Percentiles rank a stretch among this genome's conserved stretches.
Evolutionary conservation across 2,797 vertebrate genomes (phyloP).

Genomic region (Loriculus beryllinus): DNA sequence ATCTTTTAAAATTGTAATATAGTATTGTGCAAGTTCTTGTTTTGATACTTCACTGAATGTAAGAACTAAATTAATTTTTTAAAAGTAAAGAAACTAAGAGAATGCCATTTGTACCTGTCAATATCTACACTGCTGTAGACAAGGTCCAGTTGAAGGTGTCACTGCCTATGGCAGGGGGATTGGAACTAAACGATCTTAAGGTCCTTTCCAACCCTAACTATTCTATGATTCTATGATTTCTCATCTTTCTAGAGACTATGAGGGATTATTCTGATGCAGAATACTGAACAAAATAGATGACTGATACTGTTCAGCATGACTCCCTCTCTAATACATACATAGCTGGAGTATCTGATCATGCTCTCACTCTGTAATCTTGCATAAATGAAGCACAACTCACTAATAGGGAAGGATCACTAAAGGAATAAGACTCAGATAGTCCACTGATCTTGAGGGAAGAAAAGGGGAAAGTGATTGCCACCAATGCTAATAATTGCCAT

Average conservation of each 20-base stretch:
- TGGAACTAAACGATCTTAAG: too few relatives aligned
- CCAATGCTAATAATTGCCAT: background rate
- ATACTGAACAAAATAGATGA: background rate
- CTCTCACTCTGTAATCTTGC: background rate
- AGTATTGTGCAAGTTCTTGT: background rate
- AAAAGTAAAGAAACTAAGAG: background rate
- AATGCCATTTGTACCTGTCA: background rate
- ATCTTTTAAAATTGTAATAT: background rate
- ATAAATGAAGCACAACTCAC: background rate
- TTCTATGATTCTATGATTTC: background rate
- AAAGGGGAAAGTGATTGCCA: background rate
- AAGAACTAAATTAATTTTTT: rapidly evolving
- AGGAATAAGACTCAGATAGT: background rate
- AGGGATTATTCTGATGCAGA: background rate
- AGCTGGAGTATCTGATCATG: background rate
- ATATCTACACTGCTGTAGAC: background rate
- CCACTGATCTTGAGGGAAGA: background rate
- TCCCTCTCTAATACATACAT: background rate
- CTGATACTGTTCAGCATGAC: background rate
- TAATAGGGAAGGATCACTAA: background rate
- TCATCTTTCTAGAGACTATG: background rate
- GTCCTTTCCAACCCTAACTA: too few relatives aligned
- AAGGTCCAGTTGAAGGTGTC: background rate
- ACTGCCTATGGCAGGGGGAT: too few relatives aligned
- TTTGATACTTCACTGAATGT: background rate